A percentile compares a stretch with the other conserved stretches of the same genome.
phyloP scores from a whole-genome alignment of 92 coral and sea anemone species.

The Porites lobata region DNA sequence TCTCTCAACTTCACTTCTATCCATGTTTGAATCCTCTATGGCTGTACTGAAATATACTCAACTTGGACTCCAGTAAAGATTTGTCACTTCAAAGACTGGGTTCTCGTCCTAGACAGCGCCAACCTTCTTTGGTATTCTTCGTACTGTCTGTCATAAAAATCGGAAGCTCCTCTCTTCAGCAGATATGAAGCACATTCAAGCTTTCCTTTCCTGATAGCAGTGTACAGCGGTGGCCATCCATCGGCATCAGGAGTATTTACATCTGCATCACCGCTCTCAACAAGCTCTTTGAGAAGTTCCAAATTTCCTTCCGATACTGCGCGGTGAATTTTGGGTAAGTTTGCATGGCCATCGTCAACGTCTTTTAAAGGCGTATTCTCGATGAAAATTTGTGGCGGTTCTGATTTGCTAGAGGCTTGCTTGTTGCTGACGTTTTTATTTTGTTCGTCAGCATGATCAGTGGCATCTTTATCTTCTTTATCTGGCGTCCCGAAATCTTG shows the following conservation, averaged over 20 bases:
- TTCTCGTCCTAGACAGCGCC: slow-evolving; percentile 4
- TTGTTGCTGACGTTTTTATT: background rate
- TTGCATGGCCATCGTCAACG: slow-evolving; percentile 40
- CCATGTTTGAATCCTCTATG: too few relatives aligned
- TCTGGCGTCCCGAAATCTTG: background rate
- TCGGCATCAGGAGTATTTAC: slow-evolving; percentile 73
- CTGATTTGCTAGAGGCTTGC: background rate
- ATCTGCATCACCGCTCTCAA: slow-evolving; percentile 64
- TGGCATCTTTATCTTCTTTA: slow-evolving; percentile 4
- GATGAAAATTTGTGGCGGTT: slow-evolving; percentile 10
- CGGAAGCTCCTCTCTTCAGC: slow-evolving; percentile 75
- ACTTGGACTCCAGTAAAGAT: background rate
- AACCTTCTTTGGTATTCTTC: slow-evolving; percentile 75
- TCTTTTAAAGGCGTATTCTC: slow-evolving; percentile 15
- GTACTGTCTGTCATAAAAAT: slow-evolving; percentile 75
- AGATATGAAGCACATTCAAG: slow-evolving; percentile 74
- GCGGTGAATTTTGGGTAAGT: slow-evolving; percentile 67
- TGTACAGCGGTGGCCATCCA: slow-evolving; percentile 88
- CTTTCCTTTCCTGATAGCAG: slow-evolving; percentile 70
- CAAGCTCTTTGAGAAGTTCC: slow-evolving; percentile 39
- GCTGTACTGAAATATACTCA: background rate
- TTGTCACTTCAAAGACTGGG: background rate
- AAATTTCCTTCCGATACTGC: slow-evolving; percentile 60
- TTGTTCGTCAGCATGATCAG: background rate
- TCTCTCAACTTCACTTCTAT: too few relatives aligned